Base-by-base conservation (phyloP, 92 coral and sea anemone species). In the Epizoanthus stellaris region DNA sequence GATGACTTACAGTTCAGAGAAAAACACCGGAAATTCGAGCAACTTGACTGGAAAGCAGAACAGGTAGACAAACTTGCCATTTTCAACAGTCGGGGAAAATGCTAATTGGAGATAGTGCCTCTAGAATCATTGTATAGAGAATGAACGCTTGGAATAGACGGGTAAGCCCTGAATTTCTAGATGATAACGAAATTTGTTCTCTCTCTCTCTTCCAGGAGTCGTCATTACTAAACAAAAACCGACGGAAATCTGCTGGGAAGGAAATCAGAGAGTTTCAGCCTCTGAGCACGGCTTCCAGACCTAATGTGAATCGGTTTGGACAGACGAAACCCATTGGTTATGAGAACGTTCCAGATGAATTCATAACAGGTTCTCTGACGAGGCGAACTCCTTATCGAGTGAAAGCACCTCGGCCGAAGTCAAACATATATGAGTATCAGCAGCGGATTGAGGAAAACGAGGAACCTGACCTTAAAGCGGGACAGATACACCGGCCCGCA, bases 241-340 rank as follows among this genome's bases (percentile, higher is more conserved):
- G 92, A 3, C 88, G 95, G n/a, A 89, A 90, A 56, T 90, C 95
- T n/a, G 85, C 87, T 61, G 95, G 88, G 60, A 87, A 88, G 23
- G 75, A 89, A 4, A 76, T 81, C 62, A 89, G 85, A 54, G 77
- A 86, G 54, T 85, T 93, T 10, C 82, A 66, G 57, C 93, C 98
- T 1, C 88, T 93, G 3, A 89, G 90, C 72, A 91, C 98, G 1
- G 88, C 98, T 10, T 85, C 94, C 4, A 85, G 95, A 20, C 91
- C 89, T 19, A 43, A 40, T 21, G 83, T 79, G 6, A 79, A 79
- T 21, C 72, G 14, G 67, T 79, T 39, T 63, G 83, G 83, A 45
- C 59, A 79, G 16, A 79, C 83, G 20, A 79, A 79, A 42, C 83
- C 83, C 21, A 63, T 79, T 40, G 83, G 83, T 3, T 79, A 79